Evolutionary conservation across 2,797 vertebrate species (phyloP).

Genomic region (Natrix natrix): DNA sequence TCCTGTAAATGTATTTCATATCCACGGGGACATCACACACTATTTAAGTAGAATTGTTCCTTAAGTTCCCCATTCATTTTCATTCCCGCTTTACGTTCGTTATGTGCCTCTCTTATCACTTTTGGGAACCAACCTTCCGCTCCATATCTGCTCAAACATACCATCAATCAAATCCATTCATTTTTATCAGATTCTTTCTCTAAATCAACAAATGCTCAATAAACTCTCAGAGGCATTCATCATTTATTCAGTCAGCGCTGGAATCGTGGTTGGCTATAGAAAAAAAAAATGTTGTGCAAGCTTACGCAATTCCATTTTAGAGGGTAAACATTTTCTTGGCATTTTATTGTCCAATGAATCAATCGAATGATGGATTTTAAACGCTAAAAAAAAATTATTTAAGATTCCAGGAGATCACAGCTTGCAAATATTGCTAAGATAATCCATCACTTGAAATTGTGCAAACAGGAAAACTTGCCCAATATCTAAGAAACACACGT

Average conservation of each 20-base stretch:
- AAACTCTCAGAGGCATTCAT: not conserved
- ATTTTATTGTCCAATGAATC: not conserved
- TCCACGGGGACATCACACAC: not conserved
- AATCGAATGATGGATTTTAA: not conserved
- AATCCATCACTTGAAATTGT: not conserved
- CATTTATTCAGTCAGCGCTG: not conserved
- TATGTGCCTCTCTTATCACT: not conserved
- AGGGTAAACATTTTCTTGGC: not conserved
- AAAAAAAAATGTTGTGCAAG: not conserved
- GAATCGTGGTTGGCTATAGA: not conserved
- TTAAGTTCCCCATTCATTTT: not conserved
- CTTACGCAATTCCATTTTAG: not conserved
- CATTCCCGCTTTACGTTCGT: not conserved
- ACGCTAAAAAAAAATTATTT: not conserved
- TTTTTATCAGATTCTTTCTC: not conserved
- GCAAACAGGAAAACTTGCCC: not conserved
- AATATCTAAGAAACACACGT: not conserved
- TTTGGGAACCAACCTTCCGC: not conserved
- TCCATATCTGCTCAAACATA: not conserved
- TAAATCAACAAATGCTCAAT: not conserved
- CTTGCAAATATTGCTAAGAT: not conserved
- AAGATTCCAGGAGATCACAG: not conserved
- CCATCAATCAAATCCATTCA: not conserved
- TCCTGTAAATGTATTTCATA: not conserved
- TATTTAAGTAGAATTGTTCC: not conserved